These are phyloP conservation scores for Otolemur crassicaudatus DNA, from an alignment of 2,797 vertebrate genomes.

Conservation along the genomic window DNA sequence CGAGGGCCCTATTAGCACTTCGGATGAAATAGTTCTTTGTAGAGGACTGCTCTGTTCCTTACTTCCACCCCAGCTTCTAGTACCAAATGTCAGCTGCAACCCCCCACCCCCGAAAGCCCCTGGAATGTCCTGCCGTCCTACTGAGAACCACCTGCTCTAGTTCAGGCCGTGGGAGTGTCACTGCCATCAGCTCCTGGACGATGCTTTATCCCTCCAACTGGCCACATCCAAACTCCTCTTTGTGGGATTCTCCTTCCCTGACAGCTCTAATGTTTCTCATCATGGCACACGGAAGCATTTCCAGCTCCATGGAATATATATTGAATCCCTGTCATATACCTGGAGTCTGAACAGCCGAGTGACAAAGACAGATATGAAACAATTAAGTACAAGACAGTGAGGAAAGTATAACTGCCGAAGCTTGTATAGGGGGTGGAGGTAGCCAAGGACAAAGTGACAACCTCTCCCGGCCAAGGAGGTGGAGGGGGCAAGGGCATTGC, in stretches of 20 bases:
- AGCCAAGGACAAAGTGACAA: not conserved
- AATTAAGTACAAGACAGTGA: not conserved
- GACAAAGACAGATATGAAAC: not conserved
- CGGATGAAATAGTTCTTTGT: not conserved
- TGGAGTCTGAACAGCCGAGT: not conserved
- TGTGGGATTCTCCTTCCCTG: not conserved
- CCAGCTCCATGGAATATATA: not conserved
- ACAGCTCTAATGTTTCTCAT: not conserved
- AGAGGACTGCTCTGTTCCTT: not conserved
- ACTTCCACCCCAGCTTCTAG: not conserved
- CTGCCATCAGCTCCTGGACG: not conserved
- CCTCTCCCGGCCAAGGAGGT: not conserved
- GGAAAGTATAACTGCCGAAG: not conserved
- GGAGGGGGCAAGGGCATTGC: not conserved
- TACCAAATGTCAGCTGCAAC: not conserved
- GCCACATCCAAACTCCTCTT: not conserved
- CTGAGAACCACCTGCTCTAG: not conserved
- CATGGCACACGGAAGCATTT: not conserved
- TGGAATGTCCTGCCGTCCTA: not conserved
- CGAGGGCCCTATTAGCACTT: not conserved
- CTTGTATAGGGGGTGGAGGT: not conserved
- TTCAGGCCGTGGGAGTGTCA: not conserved
- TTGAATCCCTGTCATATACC: not conserved
- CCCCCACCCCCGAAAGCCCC: not conserved
- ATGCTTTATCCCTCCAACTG: not conserved